Evolutionary conservation across 2,888 invertebrate species (phyloP).

Genomic region (Heliconius sara): DNA sequence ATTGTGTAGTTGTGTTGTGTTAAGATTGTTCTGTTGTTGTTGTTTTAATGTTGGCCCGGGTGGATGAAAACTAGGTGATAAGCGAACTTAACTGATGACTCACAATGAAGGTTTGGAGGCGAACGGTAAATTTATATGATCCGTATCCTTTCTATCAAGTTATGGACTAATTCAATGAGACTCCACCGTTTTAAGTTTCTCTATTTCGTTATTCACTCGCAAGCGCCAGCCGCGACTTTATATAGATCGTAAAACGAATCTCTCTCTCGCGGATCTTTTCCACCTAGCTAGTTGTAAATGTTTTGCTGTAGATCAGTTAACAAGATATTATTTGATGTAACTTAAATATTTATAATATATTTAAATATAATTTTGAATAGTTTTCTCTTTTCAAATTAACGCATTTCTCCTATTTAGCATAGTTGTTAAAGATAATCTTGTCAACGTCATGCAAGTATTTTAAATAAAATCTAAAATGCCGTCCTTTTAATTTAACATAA

Average conservation of each 20-base stretch:
- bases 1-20: conserved; percentile 22
- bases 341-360: not conserved
- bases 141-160: conserved; percentile 58
- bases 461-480: too few relatives aligned
- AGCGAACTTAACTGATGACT: conserved; percentile 36
- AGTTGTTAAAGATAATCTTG: too few relatives aligned
- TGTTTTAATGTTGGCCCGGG: conserved; percentile 22
- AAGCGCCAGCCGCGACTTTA: conserved; percentile 14
- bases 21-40: conserved; percentile 28
- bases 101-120: conserved; percentile 39
- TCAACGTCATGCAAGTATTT: too few relatives aligned
- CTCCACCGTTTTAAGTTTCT: conserved; percentile 45
- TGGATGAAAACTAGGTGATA: conserved; percentile 35
- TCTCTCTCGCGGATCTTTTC: conserved; percentile 1
- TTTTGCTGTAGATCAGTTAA: not conserved
- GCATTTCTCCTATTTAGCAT: too few relatives aligned
- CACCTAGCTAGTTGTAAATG: not conserved
- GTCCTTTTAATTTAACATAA: too few relatives aligned
- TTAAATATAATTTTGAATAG: not conserved
- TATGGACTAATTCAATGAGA: conserved; percentile 68
- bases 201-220: conserved; percentile 38
- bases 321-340: not conserved
- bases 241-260: conserved; percentile 14
- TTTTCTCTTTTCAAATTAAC: not conserved
- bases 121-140: conserved; percentile 57